Evolutionary conservation across 2,797 vertebrate species (phyloP), one percentile per base, ranked within the genome.

Genomic region (Poeciliopsis gracilis): DNA sequence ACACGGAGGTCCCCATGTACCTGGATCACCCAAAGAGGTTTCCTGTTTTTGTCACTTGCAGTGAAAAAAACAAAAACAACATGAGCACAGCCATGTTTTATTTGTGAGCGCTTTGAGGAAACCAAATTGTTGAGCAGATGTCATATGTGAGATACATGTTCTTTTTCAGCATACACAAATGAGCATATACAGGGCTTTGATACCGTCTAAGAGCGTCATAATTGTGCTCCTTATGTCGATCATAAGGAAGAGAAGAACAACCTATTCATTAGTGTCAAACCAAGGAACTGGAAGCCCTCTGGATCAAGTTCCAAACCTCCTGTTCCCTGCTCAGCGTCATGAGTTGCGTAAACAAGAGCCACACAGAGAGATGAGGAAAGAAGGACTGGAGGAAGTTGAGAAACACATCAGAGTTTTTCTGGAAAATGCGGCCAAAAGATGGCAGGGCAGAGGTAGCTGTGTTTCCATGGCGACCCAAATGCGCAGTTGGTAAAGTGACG

Each of bases 391-490:
- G 72, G 59, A 73, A 5, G 46, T 33, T 49, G 8, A 67, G 12
- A 82, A 43, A 82, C n/a, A 80, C 23, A 86, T 79, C 71, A 73
- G 55, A 76, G 84, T 88, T 92, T 90, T 84, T 78, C 79, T 87
- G 82, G n/a, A 84, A 81, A 86, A 81, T 70, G 72, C 82, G 85
- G 73, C 73, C 82, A 82, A 72, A 55, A 81, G 74, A 88, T 90
- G 77, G 82, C 80, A 87, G 88, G 91, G 89, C 90, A 91, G 85
- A 76, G 81, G 83, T 90, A 92, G 91, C 84, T 85, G 84, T 91
- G 96, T 96, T 96, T 95, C 95, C 95, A 96, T 96, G 93, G 94
- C 81, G 83, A 96, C 94, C 88, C 75, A 41, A 93, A 93, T 92
- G 93, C 92, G 91, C 92, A 89, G 90, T 90, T 84, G 70, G 91